phyloP scores from a whole-genome alignment of 92 coral and sea anemone species.

The Blastomussa wellsi region DNA sequence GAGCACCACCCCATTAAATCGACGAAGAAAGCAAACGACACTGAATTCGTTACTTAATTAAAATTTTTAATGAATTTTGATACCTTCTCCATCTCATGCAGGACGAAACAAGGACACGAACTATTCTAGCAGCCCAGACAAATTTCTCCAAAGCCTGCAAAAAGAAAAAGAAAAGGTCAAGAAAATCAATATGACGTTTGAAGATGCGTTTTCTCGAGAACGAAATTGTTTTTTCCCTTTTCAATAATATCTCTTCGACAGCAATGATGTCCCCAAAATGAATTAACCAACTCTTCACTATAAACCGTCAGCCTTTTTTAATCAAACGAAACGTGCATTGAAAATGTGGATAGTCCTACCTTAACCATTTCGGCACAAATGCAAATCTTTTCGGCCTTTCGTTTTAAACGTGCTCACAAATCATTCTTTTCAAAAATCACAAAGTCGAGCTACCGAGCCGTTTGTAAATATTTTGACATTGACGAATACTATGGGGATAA shows the following conservation, averaged over 20 bases:
- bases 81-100: constrained; percentile 96
- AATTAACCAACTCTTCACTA: not conserved
- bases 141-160: constrained; percentile 76
- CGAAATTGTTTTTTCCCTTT: not conserved
- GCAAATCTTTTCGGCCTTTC: constrained; percentile 4
- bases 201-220: not conserved
- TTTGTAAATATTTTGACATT: constrained; percentile 32
- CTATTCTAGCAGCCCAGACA: constrained; percentile 75
- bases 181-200: not conserved
- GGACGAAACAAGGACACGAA: constrained; percentile 74
- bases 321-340: not conserved
- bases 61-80: not conserved
- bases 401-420: not conserved
- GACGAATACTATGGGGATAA: not conserved
- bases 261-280: not conserved
- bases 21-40: not conserved
- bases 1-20: not conserved
- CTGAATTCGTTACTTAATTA: not conserved
- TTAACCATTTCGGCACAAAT: constrained; percentile 18
- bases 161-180: not conserved
- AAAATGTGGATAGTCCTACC: not conserved
- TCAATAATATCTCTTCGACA: not conserved
- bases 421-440: constrained; percentile 16
- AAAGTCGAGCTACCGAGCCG: constrained; percentile 7
- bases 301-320: not conserved